Base-by-base conservation (phyloP, 2,888 invertebrate species). In the Galerucella pusilla region DNA sequence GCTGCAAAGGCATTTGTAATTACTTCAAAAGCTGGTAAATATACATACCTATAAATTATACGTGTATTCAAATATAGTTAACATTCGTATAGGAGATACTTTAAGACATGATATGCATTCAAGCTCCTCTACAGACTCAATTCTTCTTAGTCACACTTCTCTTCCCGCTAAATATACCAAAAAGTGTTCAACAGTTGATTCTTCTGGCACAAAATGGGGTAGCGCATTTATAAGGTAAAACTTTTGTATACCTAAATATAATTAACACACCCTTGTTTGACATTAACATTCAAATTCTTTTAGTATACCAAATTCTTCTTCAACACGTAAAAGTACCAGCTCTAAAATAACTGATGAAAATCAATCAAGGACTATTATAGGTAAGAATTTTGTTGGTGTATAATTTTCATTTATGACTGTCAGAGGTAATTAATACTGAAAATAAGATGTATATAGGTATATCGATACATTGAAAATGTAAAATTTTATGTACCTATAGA, bases 361-460 rank as follows among this genome's bases (percentile, higher is more conserved):
- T 28, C 80, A 81, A 54, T 80, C 80, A 12, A 81, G 74, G 74
- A 75, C 82, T 49, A 79, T 84, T 66, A 74, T 84, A n/a, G 83
- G 83, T 83, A 78, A 75, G 73, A 20, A 20, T 20, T 20, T 20
- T 20, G 20, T 1, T 20, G 20, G 20, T 20, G 20, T 20, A 20
- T 20, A 20, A 67, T 69, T 68, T 63, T 16, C n/a, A 14, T 20
- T 65, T 10, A 20, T 28, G 28, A 28, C 28, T 28, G 28, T 28
- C 28, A 28, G 1, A 20, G 20, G 20, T 20, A 20, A 20, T 20
- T 20, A 20, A 20, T 20, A 20, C 20, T 20, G 20, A 20, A 20
- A 20, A 20, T 20, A 20, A 20, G 20, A 20, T 20, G 20, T 20
- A 20, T 20, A 1, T 20, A 20, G 20, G 20, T 20, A 20, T 20